A percentile compares a stretch with the other conserved stretches of the same genome.
Conservation (phyloP, 2,888 invertebrate species). For the Patella pellucida region DNA sequence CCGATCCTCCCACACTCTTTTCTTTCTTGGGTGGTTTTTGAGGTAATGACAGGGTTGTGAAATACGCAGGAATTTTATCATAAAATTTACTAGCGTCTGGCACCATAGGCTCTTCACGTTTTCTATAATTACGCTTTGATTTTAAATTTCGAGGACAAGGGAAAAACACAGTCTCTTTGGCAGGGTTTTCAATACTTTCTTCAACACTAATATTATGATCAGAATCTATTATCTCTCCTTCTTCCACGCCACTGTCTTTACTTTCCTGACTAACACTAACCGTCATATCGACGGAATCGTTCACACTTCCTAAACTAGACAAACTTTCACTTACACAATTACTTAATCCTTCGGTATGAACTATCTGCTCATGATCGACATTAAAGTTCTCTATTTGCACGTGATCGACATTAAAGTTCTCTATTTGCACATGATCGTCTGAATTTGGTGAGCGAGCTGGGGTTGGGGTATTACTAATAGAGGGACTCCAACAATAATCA, state of each 20-base stretch:
- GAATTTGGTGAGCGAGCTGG: neutral
- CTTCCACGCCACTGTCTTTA: slow-evolving; percentile 32
- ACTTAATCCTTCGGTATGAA: slow-evolving; percentile 6
- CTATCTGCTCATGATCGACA: neutral
- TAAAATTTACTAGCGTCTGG: slow-evolving; percentile 40
- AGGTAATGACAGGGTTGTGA: slow-evolving; percentile 59
- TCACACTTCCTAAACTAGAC: no score
- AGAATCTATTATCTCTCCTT: slow-evolving; percentile 38
- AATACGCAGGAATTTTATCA: slow-evolving; percentile 66
- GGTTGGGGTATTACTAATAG: neutral
- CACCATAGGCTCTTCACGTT: slow-evolving; percentile 32
- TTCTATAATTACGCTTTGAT: slow-evolving; percentile 33
- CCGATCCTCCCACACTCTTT: slow-evolving; percentile 21
- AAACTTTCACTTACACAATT: neutral
- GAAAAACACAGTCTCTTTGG: slow-evolving; percentile 7
- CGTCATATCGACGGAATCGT: neutral
- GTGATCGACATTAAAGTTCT: no score
- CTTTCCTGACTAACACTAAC: slow-evolving; percentile 10
- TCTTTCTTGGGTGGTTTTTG: slow-evolving; percentile 46
- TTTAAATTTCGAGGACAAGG: slow-evolving; percentile 2
- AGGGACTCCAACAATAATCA: neutral
- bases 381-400: neutral
- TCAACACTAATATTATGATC: neutral
- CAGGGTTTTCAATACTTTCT: neutral
- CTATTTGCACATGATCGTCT: neutral